Conservation (phyloP, 2,797 vertebrate genomes). For the Bucorvus abyssinicus region DNA sequence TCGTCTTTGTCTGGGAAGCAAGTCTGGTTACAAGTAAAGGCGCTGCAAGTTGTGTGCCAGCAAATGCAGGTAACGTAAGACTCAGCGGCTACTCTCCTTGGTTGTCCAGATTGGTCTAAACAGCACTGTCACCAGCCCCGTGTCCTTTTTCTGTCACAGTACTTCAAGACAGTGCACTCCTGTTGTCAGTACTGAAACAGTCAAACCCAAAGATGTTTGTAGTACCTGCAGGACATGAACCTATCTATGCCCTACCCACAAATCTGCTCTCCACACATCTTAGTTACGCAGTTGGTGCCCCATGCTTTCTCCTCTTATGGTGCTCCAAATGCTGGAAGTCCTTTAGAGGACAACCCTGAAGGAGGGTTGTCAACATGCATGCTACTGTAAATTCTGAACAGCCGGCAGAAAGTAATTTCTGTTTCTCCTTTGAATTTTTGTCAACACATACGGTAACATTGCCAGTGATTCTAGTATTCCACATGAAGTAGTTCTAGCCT, state of each 20-base stretch:
- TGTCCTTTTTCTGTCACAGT: background rate
- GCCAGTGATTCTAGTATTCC: background rate
- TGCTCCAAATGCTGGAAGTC: background rate
- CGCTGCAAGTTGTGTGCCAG: background rate
- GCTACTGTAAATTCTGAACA: background rate
- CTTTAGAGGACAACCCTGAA: background rate
- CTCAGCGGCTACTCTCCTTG: background rate
- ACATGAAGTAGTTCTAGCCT: background rate
- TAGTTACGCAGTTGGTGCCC: background rate
- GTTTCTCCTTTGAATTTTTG: background rate
- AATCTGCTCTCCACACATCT: background rate
- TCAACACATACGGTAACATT: background rate
- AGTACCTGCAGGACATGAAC: background rate
- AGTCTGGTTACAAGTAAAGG: background rate
- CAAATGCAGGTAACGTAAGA: background rate
- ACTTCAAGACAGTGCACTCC: background rate
- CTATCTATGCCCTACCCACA: background rate
- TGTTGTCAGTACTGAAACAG: background rate
- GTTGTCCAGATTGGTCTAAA: background rate
- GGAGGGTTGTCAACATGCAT: background rate
- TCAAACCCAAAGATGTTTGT: background rate
- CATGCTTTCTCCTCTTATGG: background rate
- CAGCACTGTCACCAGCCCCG: background rate
- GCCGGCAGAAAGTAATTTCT: background rate
- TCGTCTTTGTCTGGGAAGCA: background rate